Percentiles rank a stretch among this genome's conserved stretches.
phyloP scores from a whole-genome alignment of 2,888 invertebrate genomes.

The Ectobius pallidus region DNA sequence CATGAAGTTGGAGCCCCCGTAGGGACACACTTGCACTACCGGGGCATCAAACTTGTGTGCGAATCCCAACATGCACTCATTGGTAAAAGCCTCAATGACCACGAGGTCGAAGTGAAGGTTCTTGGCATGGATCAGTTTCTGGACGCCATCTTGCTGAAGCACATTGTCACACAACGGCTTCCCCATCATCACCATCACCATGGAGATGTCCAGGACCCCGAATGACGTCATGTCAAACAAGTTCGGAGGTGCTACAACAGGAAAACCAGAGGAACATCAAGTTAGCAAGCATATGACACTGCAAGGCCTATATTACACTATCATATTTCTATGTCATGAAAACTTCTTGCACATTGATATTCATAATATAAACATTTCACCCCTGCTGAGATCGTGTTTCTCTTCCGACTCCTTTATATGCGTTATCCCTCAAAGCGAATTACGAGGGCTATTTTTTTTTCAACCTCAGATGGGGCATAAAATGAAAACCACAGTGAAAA shows the following conservation, averaged over 20 bases:
- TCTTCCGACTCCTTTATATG: too few relatives aligned
- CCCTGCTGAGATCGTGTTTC: too few relatives aligned
- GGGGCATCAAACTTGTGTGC: slow-evolving; percentile 40
- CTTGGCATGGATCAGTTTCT: slow-evolving; percentile 40
- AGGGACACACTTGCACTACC: slow-evolving; percentile 53
- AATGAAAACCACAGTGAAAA: too few relatives aligned
- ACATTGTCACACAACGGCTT: slow-evolving; percentile 21
- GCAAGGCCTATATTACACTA: too few relatives aligned
- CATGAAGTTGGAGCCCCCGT: slow-evolving; percentile 56
- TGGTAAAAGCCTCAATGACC: slow-evolving; percentile 29
- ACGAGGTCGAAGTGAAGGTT: slow-evolving; percentile 39
- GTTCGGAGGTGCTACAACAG: neutral
- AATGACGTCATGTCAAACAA: neutral
- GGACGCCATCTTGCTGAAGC: slow-evolving; percentile 37
- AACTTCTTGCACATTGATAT: neutral
- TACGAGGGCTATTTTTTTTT: too few relatives aligned
- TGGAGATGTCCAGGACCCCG: neutral
- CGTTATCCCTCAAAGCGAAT: too few relatives aligned
- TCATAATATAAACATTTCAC: too few relatives aligned
- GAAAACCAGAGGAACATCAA: neutral
- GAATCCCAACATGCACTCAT: slow-evolving; percentile 39
- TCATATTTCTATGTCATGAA: neutral
- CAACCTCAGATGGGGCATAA: too few relatives aligned
- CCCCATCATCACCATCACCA: neutral
- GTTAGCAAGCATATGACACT: neutral